A percentile compares a stretch with the other conserved stretches of the same genome.
These are phyloP conservation scores for Zaprionus kolodkinae DNA, from an alignment of 1,140 invertebrate genomes.

Conservation along the genomic window DNA sequence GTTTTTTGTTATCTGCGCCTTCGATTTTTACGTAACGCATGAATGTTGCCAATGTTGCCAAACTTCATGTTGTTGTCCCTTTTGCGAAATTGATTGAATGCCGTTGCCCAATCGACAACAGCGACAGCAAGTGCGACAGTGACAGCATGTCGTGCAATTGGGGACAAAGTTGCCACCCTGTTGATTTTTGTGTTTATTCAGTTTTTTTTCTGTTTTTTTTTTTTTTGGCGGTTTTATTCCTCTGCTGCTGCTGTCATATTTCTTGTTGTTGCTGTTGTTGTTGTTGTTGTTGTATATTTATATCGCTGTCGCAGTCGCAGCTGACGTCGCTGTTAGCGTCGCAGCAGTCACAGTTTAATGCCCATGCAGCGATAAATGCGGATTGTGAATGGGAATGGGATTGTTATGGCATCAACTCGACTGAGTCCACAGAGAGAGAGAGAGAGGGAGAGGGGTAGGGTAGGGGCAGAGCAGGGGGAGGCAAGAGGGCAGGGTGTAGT, in stretches of 20 bases:
- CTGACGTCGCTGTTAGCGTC: not conserved
- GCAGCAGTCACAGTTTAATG: slow-evolving; percentile 53
- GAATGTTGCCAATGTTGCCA: slow-evolving; percentile 22
- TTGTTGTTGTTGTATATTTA: slow-evolving; percentile 32
- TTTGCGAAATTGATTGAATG: slow-evolving; percentile 56
- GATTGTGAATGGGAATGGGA: slow-evolving; percentile 45
- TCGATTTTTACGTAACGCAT: slow-evolving; percentile 24
- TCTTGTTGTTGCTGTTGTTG: slow-evolving; percentile 7
- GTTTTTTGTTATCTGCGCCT: not conserved
- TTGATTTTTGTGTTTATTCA: slow-evolving; percentile 55
- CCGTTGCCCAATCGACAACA: slow-evolving; percentile 7
- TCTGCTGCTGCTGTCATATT: slow-evolving; percentile 16
- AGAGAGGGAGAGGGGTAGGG: not conserved
- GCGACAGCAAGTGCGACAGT: not conserved
- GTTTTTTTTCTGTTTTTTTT: not conserved
- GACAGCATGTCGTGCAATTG: slow-evolving; percentile 21
- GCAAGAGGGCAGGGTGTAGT: not conserved
- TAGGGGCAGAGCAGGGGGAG: not conserved
- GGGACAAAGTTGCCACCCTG: slow-evolving; percentile 49
- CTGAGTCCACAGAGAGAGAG: too few relatives aligned
- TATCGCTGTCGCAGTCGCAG: slow-evolving; percentile 21
- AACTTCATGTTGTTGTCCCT: slow-evolving; percentile 17
- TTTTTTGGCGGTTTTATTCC: slow-evolving; percentile 20
- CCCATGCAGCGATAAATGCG: slow-evolving; percentile 57
- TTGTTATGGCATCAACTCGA: slow-evolving; percentile 41